Conservation (phyloP, 2,797 vertebrate genomes). For the Linurgus olivaceus region DNA sequence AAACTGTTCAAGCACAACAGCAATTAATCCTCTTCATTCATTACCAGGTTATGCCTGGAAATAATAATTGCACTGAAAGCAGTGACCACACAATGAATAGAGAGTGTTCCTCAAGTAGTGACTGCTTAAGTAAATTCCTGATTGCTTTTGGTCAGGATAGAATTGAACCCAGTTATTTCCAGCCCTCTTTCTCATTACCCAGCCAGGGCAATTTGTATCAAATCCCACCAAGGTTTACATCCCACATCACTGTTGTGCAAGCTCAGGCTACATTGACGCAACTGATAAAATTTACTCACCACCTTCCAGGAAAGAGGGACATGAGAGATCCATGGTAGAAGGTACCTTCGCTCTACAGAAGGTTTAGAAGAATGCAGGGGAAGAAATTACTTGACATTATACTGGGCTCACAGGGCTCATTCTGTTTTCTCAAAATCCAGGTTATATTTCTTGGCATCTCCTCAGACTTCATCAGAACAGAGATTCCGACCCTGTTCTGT, state of each 20-base stretch:
- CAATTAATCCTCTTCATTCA: not conserved
- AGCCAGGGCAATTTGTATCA: not conserved
- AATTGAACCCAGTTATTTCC: not conserved
- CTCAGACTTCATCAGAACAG: not conserved
- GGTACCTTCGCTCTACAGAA: fast-evolving
- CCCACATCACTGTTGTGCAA: not conserved
- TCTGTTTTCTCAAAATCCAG: not conserved
- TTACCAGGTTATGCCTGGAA: not conserved
- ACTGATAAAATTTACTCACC: not conserved
- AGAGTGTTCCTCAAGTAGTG: not conserved
- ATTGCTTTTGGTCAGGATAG: not conserved
- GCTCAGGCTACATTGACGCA: not conserved
- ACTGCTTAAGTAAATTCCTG: not conserved
- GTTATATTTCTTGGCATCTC: not conserved
- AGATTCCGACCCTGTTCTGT: not conserved
- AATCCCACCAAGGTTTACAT: not conserved
- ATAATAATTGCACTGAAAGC: not conserved
- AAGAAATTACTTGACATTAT: not conserved
- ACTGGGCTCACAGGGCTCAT: not conserved
- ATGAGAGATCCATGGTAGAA: not conserved
- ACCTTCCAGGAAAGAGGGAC: not conserved
- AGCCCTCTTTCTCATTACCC: not conserved
- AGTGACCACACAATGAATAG: not conserved
- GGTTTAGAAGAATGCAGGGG: not conserved
- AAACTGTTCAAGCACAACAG: not conserved